These are phyloP conservation scores for Xylota sylvarum DNA, from an alignment of 2,888 invertebrate species.

Conservation along the genomic window DNA sequence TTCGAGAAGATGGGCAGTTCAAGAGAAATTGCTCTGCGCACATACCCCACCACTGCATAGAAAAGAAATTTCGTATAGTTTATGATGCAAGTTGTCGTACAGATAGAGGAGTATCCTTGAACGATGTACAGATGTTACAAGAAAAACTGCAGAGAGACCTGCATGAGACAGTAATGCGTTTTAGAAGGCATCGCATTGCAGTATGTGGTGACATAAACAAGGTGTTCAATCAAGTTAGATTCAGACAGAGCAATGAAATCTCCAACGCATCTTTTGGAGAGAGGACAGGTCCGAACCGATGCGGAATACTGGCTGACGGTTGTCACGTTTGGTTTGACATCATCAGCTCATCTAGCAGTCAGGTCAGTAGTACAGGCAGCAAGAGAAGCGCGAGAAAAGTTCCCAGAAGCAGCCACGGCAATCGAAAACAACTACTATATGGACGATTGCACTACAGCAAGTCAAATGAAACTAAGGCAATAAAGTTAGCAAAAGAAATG, in stretches of 20 bases:
- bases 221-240: constrained; percentile 43
- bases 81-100: constrained; percentile 31
- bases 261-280: constrained; percentile 40
- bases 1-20: not conserved
- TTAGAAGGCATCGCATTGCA: too few species aligned
- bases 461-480: constrained; percentile 21
- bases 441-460: too few species aligned
- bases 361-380: constrained; percentile 28
- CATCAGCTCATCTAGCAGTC: constrained; percentile 36
- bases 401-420: constrained; percentile 17
- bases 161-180: constrained; percentile 30
- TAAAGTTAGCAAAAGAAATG: constrained; percentile 26
- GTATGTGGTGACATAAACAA: constrained; percentile 35
- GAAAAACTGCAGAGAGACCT: constrained; percentile 30
- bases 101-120: constrained; percentile 9
- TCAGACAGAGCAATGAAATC: constrained; percentile 31
- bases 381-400: constrained; percentile 8
- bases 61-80: constrained; percentile 13
- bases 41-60: not conserved
- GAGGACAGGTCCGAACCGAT: constrained; percentile 4
- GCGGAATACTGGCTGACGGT: constrained; percentile 50
- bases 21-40: not conserved
- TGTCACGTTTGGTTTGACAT: constrained; percentile 45
- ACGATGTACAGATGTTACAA: constrained; percentile 30
- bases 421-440: constrained; percentile 49